These are phyloP conservation scores for Triops cancriformis DNA, from an alignment of 1,140 invertebrate species.

Conservation along the genomic window DNA sequence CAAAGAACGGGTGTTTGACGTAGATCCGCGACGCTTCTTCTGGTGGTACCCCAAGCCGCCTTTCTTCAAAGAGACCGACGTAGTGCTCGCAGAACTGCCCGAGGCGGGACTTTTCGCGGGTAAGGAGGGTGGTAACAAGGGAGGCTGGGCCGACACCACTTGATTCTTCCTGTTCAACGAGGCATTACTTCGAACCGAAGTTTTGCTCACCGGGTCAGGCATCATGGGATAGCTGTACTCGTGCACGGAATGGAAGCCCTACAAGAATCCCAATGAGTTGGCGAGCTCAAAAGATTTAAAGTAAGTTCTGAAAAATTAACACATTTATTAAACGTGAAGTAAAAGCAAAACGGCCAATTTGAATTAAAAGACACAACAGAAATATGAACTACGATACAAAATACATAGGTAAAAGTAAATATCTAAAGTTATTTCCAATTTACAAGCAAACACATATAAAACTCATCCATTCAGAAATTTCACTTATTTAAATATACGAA, in stretches of 20 bases:
- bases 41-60: not conserved
- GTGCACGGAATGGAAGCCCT: constrained; percentile 47
- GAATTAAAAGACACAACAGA: too few relatives aligned
- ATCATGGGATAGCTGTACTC: constrained; percentile 74
- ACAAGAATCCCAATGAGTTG: not conserved
- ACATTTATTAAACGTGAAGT: too few relatives aligned
- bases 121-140: constrained; percentile 31
- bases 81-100: not conserved
- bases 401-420: too few relatives aligned
- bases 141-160: constrained; percentile 36
- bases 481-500: too few relatives aligned
- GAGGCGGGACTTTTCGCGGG: not conserved
- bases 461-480: too few relatives aligned
- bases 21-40: not conserved
- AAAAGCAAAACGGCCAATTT: too few relatives aligned
- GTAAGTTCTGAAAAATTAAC: too few relatives aligned
- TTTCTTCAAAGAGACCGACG: not conserved
- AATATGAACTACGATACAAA: too few relatives aligned
- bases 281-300: too few relatives aligned
- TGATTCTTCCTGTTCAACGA: constrained; percentile 47
- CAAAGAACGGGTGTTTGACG: not conserved
- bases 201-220: constrained; percentile 41
- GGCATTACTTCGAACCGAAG: constrained; percentile 38
- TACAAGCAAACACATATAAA: too few relatives aligned
- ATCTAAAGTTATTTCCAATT: too few relatives aligned